Conservation (phyloP, 2,888 invertebrate genomes). For the Mesorhabditis spiculigera region DNA sequence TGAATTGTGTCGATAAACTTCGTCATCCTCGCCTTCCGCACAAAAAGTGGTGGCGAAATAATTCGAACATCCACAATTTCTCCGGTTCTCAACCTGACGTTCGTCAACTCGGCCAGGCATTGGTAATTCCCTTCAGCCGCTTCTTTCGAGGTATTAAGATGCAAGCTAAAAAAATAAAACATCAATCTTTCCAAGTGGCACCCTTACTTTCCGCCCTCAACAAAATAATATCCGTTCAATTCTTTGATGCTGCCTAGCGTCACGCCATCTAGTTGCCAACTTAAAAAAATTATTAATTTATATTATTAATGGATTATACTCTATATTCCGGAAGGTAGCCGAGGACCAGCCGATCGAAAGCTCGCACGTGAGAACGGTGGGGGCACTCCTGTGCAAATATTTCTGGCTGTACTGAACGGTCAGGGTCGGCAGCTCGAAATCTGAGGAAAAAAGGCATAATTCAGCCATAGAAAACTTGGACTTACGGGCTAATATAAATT, state of each 20-base stretch:
- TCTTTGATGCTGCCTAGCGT: slow-evolving; percentile 18
- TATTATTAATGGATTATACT: slow-evolving; percentile 9
- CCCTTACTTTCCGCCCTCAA: slow-evolving; percentile 7
- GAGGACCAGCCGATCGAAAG: slow-evolving; percentile 32
- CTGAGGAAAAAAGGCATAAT: no score
- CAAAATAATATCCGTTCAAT: slow-evolving; percentile 8
- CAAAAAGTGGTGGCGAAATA: slow-evolving; percentile 48
- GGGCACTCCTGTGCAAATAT: slow-evolving; percentile 25
- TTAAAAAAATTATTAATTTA: slow-evolving; percentile 11
- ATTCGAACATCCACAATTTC: slow-evolving; percentile 36
- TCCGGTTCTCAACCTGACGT: slow-evolving; percentile 38
- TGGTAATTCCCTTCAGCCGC: slow-evolving; percentile 50
- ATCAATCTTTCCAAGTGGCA: neutral
- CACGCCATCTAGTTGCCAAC: slow-evolving; percentile 45
- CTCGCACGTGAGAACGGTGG: slow-evolving; percentile 33
- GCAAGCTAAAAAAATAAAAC: slow-evolving; percentile 17
- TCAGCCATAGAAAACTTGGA: no score
- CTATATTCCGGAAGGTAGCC: slow-evolving; percentile 14
- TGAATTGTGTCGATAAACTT: slow-evolving; percentile 45
- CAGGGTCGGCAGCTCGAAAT: slow-evolving; percentile 38
- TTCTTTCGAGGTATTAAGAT: slow-evolving; percentile 23
- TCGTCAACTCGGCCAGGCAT: slow-evolving; percentile 41
- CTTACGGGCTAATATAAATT: no score
- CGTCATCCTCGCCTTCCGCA: slow-evolving; percentile 48
- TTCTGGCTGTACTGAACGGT: slow-evolving; percentile 29